A percentile compares a stretch with the other conserved stretches of the same genome.
phyloP scores from a whole-genome alignment of 1,140 invertebrate genomes.

The Portunus trituberculatus region DNA sequence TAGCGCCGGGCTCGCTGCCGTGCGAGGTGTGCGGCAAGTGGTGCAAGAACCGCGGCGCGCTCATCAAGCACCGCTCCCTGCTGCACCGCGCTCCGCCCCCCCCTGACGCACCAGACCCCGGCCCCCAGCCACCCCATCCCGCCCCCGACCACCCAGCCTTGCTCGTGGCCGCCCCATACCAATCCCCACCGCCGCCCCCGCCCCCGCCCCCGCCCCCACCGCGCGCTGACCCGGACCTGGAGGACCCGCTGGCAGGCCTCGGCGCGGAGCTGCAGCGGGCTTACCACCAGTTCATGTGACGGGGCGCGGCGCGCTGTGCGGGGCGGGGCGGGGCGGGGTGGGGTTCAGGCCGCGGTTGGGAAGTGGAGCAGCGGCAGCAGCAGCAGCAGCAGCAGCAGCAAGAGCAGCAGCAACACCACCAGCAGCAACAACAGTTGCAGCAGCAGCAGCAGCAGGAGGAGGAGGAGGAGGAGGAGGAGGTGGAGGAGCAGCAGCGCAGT shows the following conservation, averaged over 20 bases:
- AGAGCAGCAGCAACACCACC: not conserved
- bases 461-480: not conserved
- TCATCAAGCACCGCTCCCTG: slow-evolving; percentile 76
- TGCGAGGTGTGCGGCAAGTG: slow-evolving; percentile 77
- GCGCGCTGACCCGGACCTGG: slow-evolving; percentile 12
- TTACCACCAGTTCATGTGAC: slow-evolving; percentile 72
- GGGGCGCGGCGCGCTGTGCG: slow-evolving; percentile 57
- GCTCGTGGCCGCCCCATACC: slow-evolving; percentile 50
- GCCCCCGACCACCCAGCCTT: slow-evolving; percentile 28
- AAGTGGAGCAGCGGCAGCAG: not conserved
- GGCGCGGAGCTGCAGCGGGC: slow-evolving; percentile 61
- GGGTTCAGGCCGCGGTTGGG: not conserved
- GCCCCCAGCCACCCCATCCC: not conserved
- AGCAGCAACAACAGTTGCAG: no score
- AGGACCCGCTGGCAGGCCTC: slow-evolving; percentile 28
- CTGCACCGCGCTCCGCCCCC: slow-evolving; percentile 63
- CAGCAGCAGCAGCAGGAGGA: not conserved
- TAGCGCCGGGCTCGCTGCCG: slow-evolving; percentile 67
- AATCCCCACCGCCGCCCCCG: not conserved
- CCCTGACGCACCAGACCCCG: slow-evolving; percentile 50
- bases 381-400: not conserved
- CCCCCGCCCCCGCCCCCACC: not conserved
- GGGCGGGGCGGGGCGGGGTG: slow-evolving; percentile 55
- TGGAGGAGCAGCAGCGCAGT: slow-evolving; percentile 44
- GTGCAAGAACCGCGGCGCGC: slow-evolving; percentile 77